Conservation (phyloP, 2,797 vertebrate species). For the Melopsittacus undulatus region DNA sequence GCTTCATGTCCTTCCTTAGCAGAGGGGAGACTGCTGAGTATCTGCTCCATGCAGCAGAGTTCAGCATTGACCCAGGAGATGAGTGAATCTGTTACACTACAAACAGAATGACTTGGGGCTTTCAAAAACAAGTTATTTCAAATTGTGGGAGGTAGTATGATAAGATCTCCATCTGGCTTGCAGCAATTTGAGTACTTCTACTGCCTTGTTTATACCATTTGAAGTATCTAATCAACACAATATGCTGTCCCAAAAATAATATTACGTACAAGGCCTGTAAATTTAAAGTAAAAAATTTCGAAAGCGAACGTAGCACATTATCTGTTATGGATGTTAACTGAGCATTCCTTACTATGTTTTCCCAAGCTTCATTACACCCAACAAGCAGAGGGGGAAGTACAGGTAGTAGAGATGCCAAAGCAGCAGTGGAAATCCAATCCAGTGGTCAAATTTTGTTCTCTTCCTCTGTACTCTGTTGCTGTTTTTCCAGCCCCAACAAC, state of each 20-base stretch:
- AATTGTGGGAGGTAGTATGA: conserved; percentile 47
- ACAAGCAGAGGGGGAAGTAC: background rate
- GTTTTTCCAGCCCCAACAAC: background rate
- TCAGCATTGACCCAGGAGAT: background rate
- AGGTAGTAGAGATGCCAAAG: background rate
- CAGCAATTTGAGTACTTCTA: conserved; percentile 34
- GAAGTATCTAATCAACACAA: conserved; percentile 54
- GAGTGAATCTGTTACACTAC: background rate
- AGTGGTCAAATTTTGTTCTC: background rate
- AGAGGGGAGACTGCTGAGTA: background rate
- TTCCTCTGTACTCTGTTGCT: background rate
- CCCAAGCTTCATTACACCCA: background rate
- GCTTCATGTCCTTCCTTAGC: background rate
- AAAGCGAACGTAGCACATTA: background rate
- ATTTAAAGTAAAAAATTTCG: background rate
- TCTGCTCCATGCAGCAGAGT: background rate
- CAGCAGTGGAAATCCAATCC: background rate
- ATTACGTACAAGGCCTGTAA: conserved; percentile 19
- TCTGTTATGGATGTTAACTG: background rate
- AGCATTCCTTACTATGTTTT: background rate
- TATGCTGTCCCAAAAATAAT: conserved; percentile 37
- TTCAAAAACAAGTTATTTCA: background rate
- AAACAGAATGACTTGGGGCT: background rate
- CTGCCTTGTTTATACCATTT: conserved; percentile 36
- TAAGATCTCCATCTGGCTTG: conserved; percentile 50